A percentile compares a stretch with the other conserved stretches of the same genome.
phyloP scores from a whole-genome alignment of 1,140 invertebrate species.

The Zelostemma sp. region DNA sequence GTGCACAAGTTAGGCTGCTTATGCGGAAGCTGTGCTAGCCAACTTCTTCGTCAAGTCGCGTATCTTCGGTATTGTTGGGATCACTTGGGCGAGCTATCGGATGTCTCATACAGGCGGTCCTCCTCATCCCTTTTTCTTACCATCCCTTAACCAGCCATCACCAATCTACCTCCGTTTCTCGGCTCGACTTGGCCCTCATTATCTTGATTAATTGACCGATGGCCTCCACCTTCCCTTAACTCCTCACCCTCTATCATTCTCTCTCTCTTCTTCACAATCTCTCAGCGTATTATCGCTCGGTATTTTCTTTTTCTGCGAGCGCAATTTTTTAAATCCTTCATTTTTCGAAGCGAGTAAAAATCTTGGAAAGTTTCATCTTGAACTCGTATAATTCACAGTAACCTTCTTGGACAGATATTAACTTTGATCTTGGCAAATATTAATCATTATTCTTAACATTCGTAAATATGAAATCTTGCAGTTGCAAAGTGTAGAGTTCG shows the following conservation, averaged over 20 bases:
- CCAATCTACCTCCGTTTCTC: constrained; percentile 30
- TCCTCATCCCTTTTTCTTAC: constrained; percentile 51
- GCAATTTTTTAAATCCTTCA: too few relatives aligned
- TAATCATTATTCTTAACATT: constrained; percentile 45
- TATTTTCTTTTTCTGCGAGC: constrained; percentile 21
- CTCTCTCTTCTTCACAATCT: constrained; percentile 7
- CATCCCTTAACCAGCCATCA: constrained; percentile 28
- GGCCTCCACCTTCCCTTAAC: constrained; percentile 46
- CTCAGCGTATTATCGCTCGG: constrained; percentile 4
- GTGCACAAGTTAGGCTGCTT: constrained; percentile 65
- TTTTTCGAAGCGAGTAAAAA: too few relatives aligned
- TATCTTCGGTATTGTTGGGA: constrained; percentile 67
- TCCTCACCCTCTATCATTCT: neutral
- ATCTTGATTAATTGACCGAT: constrained; percentile 72
- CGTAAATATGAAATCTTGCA: constrained; percentile 46
- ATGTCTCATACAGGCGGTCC: constrained; percentile 65
- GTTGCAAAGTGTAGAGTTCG: constrained; percentile 39
- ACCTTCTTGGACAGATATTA: constrained; percentile 5
- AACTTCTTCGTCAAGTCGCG: constrained; percentile 68
- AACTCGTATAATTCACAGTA: too few relatives aligned
- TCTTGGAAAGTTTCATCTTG: neutral
- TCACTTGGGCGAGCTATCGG: constrained; percentile 64
- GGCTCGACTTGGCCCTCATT: constrained; percentile 65
- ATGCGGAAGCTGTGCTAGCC: constrained; percentile 64
- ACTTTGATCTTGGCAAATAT: constrained; percentile 28